Percentiles rank a stretch among this genome's conserved stretches.
These are phyloP conservation scores for Calephelis perditalis DNA, from an alignment of 2,888 invertebrate genomes.

Conservation along the genomic window DNA sequence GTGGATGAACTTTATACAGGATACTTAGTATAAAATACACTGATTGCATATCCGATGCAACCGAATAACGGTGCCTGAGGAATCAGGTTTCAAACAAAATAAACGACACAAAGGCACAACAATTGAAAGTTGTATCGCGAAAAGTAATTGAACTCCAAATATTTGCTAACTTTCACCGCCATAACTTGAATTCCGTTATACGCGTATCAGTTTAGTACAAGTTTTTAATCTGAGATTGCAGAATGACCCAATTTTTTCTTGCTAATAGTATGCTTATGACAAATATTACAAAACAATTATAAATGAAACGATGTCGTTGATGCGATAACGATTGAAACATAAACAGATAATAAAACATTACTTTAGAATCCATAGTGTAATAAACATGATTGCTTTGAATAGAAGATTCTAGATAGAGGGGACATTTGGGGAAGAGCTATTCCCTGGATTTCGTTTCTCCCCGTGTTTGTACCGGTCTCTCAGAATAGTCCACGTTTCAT, in stretches of 20 bases:
- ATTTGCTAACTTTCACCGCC: neutral
- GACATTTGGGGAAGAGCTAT: conserved; percentile 11
- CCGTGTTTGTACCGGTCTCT: too few species aligned
- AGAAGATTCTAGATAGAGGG: conserved; percentile 33
- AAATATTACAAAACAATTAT: neutral
- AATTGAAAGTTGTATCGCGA: neutral
- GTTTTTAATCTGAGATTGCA: conserved; percentile 3
- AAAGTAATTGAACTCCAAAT: conserved; percentile 2
- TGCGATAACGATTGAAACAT: too few species aligned
- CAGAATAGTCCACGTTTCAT: too few species aligned
- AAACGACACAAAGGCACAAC: neutral
- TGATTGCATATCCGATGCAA: too few species aligned
- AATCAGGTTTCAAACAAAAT: conserved; percentile 6
- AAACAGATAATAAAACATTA: too few species aligned
- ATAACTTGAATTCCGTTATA: neutral
- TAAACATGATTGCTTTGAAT: too few species aligned
- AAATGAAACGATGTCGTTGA: too few species aligned
- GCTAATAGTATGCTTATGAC: neutral
- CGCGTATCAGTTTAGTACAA: neutral
- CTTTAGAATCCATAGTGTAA: too few species aligned
- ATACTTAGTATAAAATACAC: too few species aligned
- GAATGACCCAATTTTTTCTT: neutral
- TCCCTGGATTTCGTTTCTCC: too few species aligned
- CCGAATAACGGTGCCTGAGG: conserved; percentile 25
- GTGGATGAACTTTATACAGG: too few species aligned